phyloP scores from a whole-genome alignment of 1,140 invertebrate species.

The Drosophila ironensis region DNA sequence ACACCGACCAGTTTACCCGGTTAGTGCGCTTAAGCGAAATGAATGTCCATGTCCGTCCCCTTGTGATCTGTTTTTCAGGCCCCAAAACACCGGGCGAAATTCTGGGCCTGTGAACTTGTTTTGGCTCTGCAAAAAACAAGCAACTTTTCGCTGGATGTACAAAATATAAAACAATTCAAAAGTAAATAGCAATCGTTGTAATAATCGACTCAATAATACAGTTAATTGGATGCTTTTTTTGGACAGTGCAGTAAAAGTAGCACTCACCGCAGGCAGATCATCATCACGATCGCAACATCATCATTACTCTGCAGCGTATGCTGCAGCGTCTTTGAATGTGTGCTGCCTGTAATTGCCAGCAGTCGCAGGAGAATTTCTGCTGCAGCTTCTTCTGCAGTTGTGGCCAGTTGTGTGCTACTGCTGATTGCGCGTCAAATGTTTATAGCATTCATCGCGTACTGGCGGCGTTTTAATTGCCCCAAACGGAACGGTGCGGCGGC shows the following conservation, averaged over 20 bases:
- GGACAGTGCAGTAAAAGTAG: conserved; percentile 51
- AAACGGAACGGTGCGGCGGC: conserved; percentile 48
- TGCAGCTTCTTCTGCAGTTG: conserved; percentile 20
- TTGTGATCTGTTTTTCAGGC: conserved; percentile 38
- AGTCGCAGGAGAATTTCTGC: conserved; percentile 26
- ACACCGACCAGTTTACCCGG: conserved; percentile 60
- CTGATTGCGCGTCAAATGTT: conserved; percentile 77
- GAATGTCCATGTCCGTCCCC: conserved; percentile 68
- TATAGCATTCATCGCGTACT: conserved; percentile 79
- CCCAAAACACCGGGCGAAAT: conserved; percentile 25
- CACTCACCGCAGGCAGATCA: conserved; percentile 39
- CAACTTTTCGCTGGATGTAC: no score
- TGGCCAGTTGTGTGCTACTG: conserved; percentile 26
- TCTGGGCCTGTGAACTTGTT: neutral
- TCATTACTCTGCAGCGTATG: conserved; percentile 33
- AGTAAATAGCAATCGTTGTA: neutral
- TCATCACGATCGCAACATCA: conserved; percentile 37
- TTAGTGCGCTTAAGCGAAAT: conserved; percentile 78
- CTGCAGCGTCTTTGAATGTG: conserved; percentile 45
- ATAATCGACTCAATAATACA: no score
- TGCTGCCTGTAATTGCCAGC: conserved; percentile 32
- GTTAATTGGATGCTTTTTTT: no score
- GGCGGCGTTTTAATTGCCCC: conserved; percentile 74
- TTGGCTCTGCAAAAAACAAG: neutral
- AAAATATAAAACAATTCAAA: neutral